Evolutionary conservation across 2,797 vertebrate species (phyloP), one percentile per base, ranked within the genome.

Genomic region (Presbytis comata): DNA sequence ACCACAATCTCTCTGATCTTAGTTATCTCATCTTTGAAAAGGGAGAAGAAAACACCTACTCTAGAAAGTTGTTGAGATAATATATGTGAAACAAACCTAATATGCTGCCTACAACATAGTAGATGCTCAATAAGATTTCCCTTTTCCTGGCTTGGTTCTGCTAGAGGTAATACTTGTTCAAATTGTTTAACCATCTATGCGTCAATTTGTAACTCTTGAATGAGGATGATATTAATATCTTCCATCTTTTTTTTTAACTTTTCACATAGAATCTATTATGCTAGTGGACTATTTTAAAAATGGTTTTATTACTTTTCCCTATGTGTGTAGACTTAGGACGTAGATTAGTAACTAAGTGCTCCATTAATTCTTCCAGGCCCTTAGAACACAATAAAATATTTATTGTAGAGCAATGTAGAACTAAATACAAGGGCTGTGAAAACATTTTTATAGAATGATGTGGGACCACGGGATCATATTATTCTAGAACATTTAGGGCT

Each of bases 371-470:
- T 93, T 89, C 13, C 22, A 70, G 81, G 22, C 9, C 28, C 72
- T 74, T 91, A 95, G 53, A 86, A 89, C 44, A 92, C 11, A 91
- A 46, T 74, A 26, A 53, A 76, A 70, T 78, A 83, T 79, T 96
- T 97, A 82, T 36, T 81, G 19, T 75, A 78, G 13, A 83, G 3
- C 22, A 76, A 76, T 41, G 48, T 53, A 94, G 8, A 78, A 17
- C 79, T 96, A 93, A 96, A 94, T 67, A 59, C 17, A 96, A 96
- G 24, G 93, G 30, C 28, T 86, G 50, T 96, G 53, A 92, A 95
- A 96, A 95, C 59, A 67, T 17, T 91, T 81, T 82, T 94, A 64
- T 85, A n/a, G 59, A 86, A 91, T 82, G 5, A 84, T 57, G 81
- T 95, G 41, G 39, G n/a, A 67, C 36, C 53, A 12, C 41, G 14